Conservation (phyloP, 2,113 vertebrate genomes). For the Meles meles region DNA sequence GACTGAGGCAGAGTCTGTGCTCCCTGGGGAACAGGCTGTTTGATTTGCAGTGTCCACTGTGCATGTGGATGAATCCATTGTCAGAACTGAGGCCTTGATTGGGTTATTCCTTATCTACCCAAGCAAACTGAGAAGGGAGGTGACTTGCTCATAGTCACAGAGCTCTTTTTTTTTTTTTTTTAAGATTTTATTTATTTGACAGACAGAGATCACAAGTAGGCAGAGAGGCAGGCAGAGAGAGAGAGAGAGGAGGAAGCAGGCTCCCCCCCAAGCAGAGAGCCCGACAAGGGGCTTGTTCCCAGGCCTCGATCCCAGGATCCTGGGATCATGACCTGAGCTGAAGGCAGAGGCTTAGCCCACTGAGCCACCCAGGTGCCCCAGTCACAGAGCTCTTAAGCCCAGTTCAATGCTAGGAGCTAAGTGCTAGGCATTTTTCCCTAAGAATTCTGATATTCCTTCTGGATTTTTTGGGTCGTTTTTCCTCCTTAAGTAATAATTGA, state of each 20-base stretch:
- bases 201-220: too few relatives aligned
- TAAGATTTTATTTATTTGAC: too few relatives aligned
- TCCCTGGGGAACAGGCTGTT: neutral
- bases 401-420: neutral
- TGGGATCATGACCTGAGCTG: too few relatives aligned
- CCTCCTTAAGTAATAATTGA: neutral
- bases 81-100: neutral
- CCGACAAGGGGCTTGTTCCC: accelerated
- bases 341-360: too few relatives aligned
- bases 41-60: neutral
- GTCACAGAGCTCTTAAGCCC: neutral
- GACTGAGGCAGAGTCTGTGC: neutral
- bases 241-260: too few relatives aligned
- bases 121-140: neutral
- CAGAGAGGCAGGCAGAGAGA: too few relatives aligned
- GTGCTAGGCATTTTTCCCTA: neutral
- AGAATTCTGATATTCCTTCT: neutral
- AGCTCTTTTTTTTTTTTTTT: too few relatives aligned
- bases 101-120: neutral
- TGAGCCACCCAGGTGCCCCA: neutral
- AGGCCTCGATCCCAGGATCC: too few relatives aligned
- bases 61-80: neutral
- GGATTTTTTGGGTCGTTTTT: neutral
- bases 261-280: too few relatives aligned
- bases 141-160: neutral